Conservation (phyloP, 1,140 invertebrate species). For the Macrobrachium rosenbergii region DNA sequence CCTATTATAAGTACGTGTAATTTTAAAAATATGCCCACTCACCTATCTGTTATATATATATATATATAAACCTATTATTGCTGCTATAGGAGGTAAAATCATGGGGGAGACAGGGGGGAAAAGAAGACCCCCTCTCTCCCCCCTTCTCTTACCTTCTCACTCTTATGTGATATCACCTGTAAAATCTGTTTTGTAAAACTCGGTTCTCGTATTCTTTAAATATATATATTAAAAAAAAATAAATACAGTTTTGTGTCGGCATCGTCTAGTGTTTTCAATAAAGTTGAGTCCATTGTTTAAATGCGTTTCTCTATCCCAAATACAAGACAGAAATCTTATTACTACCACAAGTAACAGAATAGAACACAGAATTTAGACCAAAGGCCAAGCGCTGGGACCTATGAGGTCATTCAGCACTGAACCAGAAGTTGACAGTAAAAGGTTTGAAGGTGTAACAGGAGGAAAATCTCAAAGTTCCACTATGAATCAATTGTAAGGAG, state of each 20-base stretch:
- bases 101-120: too few relatives aligned
- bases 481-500: too few relatives aligned
- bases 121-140: neutral
- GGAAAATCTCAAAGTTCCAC: too few relatives aligned
- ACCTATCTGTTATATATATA: too few relatives aligned
- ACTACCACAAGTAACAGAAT: neutral
- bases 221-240: too few relatives aligned
- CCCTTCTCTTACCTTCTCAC: neutral
- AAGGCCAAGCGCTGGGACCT: neutral
- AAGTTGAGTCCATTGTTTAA: conserved; percentile 56
- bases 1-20: too few relatives aligned
- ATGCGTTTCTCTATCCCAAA: neutral
- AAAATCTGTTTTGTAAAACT: conserved; percentile 19
- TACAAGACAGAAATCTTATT: neutral
- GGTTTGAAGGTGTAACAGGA: too few relatives aligned
- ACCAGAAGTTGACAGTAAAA: too few relatives aligned
- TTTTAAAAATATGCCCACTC: too few relatives aligned
- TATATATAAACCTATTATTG: too few relatives aligned
- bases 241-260: neutral
- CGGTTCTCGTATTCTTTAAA: conserved; percentile 21
- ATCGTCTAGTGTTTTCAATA: conserved; percentile 55
- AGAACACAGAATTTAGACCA: neutral
- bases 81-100: too few relatives aligned
- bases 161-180: conserved; percentile 49
- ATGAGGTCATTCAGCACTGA: too few relatives aligned